These are phyloP conservation scores for Phalacrocorax pelagicus DNA, from an alignment of 2,113 vertebrate genomes.

Conservation along the genomic window DNA sequence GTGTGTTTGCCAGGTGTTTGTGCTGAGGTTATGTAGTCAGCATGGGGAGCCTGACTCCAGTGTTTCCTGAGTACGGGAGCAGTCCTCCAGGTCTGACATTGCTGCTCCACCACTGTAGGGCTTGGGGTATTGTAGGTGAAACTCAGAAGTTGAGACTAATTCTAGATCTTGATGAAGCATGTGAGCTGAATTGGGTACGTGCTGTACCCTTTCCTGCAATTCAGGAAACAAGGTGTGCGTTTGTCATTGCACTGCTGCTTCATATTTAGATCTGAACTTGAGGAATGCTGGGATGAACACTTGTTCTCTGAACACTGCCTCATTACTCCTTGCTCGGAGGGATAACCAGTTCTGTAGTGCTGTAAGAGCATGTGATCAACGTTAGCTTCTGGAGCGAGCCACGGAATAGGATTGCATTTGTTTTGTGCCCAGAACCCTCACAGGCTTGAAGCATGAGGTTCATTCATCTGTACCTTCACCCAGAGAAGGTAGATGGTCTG, in stretches of 20 bases:
- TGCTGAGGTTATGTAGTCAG: no score
- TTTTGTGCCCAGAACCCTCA: background rate
- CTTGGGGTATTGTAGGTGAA: slow-evolving; percentile 10
- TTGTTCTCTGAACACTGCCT: background rate
- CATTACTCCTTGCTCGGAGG: background rate
- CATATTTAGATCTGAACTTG: slow-evolving; percentile 12
- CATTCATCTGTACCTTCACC: background rate
- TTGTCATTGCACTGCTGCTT: slow-evolving; percentile 41
- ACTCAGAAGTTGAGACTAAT: slow-evolving; percentile 55
- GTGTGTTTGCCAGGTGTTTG: background rate
- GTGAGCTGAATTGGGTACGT: background rate
- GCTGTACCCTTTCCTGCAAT: slow-evolving; percentile 27
- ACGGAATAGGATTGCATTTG: background rate
- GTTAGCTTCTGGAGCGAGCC: background rate
- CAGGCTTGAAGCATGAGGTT: background rate
- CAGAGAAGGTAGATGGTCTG: background rate
- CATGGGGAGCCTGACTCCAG: no score
- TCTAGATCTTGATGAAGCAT: slow-evolving; percentile 57
- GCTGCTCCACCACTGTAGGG: background rate
- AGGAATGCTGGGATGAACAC: slow-evolving; percentile 9
- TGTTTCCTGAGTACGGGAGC: background rate
- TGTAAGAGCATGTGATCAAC: background rate
- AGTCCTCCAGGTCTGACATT: background rate
- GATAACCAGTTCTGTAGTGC: background rate
- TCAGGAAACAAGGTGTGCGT: slow-evolving; percentile 41